Conservation (phyloP, 2,113 vertebrate genomes). For the Calyptommatus sinebrachiatus region DNA sequence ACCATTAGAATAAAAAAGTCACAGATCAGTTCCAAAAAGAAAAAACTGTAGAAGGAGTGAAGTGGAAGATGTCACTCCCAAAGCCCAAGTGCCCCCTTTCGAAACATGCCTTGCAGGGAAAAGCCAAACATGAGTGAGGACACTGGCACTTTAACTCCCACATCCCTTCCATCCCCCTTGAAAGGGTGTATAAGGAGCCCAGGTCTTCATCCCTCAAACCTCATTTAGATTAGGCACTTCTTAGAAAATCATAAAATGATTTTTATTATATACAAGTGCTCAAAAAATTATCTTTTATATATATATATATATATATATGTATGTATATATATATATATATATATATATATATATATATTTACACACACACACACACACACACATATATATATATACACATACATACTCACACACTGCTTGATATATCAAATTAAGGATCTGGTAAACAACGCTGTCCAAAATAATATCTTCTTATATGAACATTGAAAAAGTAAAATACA, state of each 20-base stretch:
- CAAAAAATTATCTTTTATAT: slow-evolving; percentile 83
- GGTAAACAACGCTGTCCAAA: slow-evolving; percentile 92
- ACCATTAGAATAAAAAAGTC: too few relatives aligned
- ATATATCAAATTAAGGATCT: slow-evolving; percentile 91
- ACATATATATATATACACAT: slow-evolving; percentile 6
- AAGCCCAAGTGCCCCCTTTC: background rate
- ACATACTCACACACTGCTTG: background rate
- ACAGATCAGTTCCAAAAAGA: background rate
- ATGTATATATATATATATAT: slow-evolving; percentile 69
- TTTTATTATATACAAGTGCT: slow-evolving; percentile 84
- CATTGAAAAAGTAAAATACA: slow-evolving; percentile 89
- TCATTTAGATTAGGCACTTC: slow-evolving; percentile 59
- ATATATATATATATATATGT: slow-evolving; percentile 60
- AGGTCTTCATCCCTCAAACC: slow-evolving; percentile 48
- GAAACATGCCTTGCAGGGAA: background rate
- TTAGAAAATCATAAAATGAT: slow-evolving; percentile 88
- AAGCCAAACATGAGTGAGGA: background rate
- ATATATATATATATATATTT: background rate
- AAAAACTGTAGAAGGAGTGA: background rate
- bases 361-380: background rate
- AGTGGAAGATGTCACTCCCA: background rate
- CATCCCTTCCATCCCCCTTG: background rate
- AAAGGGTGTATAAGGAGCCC: slow-evolving; percentile 26
- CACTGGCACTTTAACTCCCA: too few relatives aligned
- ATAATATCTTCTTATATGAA: slow-evolving; percentile 93